Percentiles rank a stretch among this genome's conserved stretches.
phyloP scores from a whole-genome alignment of 2,888 invertebrate genomes.

The Epirrhoe alternata region DNA sequence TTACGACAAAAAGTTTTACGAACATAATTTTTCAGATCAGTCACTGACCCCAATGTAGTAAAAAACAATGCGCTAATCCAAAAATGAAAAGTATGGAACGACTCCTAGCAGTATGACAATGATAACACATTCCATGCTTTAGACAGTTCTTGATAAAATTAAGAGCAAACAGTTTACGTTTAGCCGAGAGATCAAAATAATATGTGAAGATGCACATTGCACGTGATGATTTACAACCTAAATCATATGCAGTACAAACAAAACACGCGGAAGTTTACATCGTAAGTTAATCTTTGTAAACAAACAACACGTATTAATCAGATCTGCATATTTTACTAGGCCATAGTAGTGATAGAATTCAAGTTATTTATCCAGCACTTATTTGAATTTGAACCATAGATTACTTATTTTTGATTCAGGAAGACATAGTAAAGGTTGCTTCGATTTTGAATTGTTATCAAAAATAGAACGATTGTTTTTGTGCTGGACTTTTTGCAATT shows the following conservation, averaged over 20 bases:
- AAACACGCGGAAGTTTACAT: slow-evolving; percentile 40
- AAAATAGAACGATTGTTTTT: slow-evolving; percentile 23
- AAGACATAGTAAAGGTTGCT: slow-evolving; percentile 3
- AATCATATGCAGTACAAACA: slow-evolving; percentile 35
- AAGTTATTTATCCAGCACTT: neutral
- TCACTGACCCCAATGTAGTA: too few species aligned
- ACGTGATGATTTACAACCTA: slow-evolving; percentile 35
- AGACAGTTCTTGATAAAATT: too few species aligned
- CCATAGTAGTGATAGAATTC: slow-evolving; percentile 16
- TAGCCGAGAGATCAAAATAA: slow-evolving; percentile 1
- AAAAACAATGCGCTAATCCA: too few species aligned
- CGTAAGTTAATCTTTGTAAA: slow-evolving; percentile 40
- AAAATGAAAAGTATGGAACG: too few species aligned
- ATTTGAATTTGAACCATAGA: neutral
- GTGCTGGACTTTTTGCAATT: slow-evolving; percentile 38
- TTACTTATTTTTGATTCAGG: neutral
- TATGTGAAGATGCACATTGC: slow-evolving; percentile 19
- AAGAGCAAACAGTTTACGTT: neutral
- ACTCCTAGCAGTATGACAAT: too few species aligned
- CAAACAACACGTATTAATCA: slow-evolving; percentile 39
- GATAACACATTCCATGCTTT: too few species aligned
- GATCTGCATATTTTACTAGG: slow-evolving; percentile 26
- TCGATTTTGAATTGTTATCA: slow-evolving; percentile 9
- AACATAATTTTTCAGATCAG: too few species aligned
- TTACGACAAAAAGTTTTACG: too few species aligned